Evolutionary conservation across 2,113 vertebrate species (phyloP).

Genomic region (Tetrao urogallus): DNA sequence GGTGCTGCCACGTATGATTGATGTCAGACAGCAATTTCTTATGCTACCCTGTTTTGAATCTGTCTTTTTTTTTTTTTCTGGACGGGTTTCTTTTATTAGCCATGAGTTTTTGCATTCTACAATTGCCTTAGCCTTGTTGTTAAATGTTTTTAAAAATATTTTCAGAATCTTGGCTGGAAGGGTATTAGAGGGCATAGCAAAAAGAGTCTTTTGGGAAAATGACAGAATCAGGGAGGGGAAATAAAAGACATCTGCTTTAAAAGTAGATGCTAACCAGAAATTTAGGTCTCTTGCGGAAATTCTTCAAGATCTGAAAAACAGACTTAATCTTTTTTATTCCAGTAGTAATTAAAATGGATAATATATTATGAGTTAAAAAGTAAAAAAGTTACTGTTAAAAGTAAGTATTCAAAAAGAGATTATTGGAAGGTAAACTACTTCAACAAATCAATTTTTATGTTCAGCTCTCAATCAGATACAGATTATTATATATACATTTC

Average conservation of each 20-base stretch:
- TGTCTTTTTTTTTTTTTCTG: not conserved
- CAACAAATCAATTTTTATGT: not conserved
- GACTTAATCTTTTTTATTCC: not conserved
- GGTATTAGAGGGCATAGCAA: not conserved
- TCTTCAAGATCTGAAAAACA: not conserved
- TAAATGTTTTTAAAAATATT: not conserved
- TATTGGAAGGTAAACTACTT: not conserved
- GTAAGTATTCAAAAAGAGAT: not conserved
- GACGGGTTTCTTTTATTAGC: not conserved
- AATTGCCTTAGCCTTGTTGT: not conserved
- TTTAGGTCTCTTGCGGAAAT: not conserved
- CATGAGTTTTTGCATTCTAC: not conserved
- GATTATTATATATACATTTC: not conserved
- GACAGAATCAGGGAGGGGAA: not conserved
- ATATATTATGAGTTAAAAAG: no score
- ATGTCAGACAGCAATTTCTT: not conserved
- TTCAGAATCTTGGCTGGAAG: not conserved
- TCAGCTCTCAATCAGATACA: not conserved
- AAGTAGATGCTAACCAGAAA: not conserved
- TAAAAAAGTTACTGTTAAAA: not conserved
- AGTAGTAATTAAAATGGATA: not conserved
- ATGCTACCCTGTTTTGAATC: not conserved
- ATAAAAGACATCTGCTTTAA: not conserved
- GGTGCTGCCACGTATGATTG: not conserved
- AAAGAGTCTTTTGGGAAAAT: not conserved